These are phyloP conservation scores for Caradrina kadenii DNA, from an alignment of 2,888 invertebrate species.

Conservation along the genomic window DNA sequence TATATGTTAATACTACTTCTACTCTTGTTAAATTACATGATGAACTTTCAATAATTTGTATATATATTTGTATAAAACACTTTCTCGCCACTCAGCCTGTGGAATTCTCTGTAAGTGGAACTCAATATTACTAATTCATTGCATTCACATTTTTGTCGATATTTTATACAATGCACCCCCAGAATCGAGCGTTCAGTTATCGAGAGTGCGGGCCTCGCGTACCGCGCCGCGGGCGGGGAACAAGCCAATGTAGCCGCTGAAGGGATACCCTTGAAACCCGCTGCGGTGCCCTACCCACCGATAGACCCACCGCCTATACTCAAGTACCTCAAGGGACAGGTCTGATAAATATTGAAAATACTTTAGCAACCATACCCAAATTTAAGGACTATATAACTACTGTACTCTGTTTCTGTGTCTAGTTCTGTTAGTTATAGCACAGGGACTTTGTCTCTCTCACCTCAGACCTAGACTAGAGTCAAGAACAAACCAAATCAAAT, in stretches of 20 bases:
- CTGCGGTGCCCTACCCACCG: constrained; percentile 82
- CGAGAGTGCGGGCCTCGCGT: constrained; percentile 85
- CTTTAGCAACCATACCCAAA: background rate
- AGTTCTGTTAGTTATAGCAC: no score
- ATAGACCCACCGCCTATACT: constrained; percentile 82
- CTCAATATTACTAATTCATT: background rate
- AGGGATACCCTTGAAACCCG: constrained; percentile 67
- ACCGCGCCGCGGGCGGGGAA: constrained; percentile 83
- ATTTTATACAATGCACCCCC: constrained; percentile 32
- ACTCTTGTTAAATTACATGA: background rate
- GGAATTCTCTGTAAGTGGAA: background rate
- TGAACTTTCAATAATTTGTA: background rate
- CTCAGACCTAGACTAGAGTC: no score
- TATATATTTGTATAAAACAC: no score
- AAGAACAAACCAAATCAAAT: no score
- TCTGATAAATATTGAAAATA: constrained; percentile 37
- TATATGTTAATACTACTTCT: background rate
- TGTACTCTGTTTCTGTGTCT: no score
- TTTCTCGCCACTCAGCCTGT: no score
- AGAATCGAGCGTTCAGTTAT: constrained; percentile 86
- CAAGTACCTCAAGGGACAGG: constrained; percentile 86
- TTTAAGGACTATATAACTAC: no score
- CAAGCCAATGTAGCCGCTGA: constrained; percentile 67
- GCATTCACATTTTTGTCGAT: constrained; percentile 43
- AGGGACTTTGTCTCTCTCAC: no score